Evolutionary conservation across 2,113 vertebrate genomes (phyloP).

Genomic region (Poicephalus gulielmi): DNA sequence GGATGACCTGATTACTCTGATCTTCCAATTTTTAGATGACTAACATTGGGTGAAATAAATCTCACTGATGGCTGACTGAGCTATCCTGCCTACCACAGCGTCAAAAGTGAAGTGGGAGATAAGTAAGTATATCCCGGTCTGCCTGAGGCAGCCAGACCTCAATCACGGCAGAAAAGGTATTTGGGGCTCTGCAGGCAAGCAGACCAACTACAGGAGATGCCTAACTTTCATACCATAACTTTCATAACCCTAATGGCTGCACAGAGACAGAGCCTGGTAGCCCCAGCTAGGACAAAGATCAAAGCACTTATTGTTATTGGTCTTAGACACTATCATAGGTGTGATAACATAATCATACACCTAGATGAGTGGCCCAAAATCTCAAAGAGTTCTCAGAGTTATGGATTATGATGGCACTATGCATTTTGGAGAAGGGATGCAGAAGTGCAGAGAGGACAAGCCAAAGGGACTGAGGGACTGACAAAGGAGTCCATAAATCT

Average conservation of each 20-base stretch:
- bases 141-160: not conserved
- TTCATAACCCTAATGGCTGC: no score
- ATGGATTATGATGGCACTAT: not conserved
- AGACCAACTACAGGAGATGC: not conserved
- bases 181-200: not conserved
- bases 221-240: not conserved
- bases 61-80: not conserved
- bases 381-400: not conserved
- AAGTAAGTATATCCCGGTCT: not conserved
- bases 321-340: not conserved
- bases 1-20: not conserved
- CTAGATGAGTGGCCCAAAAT: not conserved
- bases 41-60: not conserved
- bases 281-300: not conserved
- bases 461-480: not conserved
- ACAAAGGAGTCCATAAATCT: not conserved
- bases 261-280: not conserved
- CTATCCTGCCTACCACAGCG: not conserved
- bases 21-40: not conserved
- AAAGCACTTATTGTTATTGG: not conserved
- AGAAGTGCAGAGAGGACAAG: not conserved
- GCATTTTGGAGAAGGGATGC: not conserved
- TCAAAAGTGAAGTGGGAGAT: not conserved
- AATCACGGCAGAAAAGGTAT: not conserved
- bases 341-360: not conserved